Evolutionary conservation across 2,113 vertebrate species (phyloP).

Genomic region (Hippocampus abdominalis): DNA sequence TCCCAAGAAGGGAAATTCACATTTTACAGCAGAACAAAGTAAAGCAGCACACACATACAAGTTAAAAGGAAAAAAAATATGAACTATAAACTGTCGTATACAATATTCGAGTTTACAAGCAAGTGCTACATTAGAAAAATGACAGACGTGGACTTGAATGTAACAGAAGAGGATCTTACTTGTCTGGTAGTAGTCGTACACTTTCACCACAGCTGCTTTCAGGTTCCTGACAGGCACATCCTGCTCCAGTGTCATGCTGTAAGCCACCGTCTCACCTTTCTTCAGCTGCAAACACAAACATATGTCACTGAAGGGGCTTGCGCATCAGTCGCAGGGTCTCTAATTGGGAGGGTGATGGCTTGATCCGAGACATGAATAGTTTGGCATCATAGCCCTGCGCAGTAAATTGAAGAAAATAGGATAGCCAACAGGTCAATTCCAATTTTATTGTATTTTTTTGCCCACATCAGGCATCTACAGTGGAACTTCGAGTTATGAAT

Average conservation of each 20-base stretch:
- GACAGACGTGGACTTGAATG: not conserved
- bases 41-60: too few species aligned
- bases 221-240: slow-evolving; percentile 70
- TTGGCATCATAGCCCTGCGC: too few species aligned
- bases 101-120: not conserved
- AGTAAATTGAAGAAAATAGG: too few species aligned
- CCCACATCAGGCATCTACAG: too few species aligned
- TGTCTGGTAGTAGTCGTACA: slow-evolving; percentile 85
- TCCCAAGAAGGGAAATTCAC: not conserved
- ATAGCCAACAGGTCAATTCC: too few species aligned
- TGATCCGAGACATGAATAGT: too few species aligned
- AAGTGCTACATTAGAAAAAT: not conserved
- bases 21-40: too few species aligned
- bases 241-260: slow-evolving; percentile 66
- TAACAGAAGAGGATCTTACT: slow-evolving; percentile 59
- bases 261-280: slow-evolving; percentile 19
- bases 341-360: not conserved
- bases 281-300: slow-evolving; percentile 52
- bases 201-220: slow-evolving; percentile 77
- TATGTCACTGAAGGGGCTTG: not conserved
- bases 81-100: too few species aligned
- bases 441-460: too few species aligned
- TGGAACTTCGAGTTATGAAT: too few species aligned
- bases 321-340: not conserved
- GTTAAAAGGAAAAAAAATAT: too few species aligned